Evolutionary conservation across 2,888 invertebrate species (phyloP), one percentile per base, ranked within the genome.

Genomic region (Frankliniella intonsa): DNA sequence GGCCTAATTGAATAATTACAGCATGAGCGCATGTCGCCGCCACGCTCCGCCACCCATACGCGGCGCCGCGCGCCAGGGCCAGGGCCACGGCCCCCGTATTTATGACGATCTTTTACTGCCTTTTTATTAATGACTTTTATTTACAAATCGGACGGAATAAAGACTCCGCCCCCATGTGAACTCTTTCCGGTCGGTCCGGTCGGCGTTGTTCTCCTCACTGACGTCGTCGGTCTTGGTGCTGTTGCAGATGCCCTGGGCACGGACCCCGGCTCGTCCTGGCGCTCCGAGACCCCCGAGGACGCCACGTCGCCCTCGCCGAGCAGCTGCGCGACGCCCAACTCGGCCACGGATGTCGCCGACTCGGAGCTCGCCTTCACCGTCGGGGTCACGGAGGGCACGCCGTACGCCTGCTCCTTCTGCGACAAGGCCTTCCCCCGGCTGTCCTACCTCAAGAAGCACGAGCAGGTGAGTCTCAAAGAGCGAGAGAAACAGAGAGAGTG

Each of bases 331-430:
- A 92, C 93, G 80, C 92, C 92, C 83, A 92, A 92, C 84, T 92
- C 92, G 8, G 90, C 91, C 62, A 92, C 92, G 87, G 92, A 91
- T 83, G 91, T 91, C 85, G 91, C 90, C 80, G 93, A 93, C 81
- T 84, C 85, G 50, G 88, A 91, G 84, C 90, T 92, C 80, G 90
- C 91, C 81, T 93, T 90, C 88, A 92, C 92, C 49, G 90, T 92
- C 85, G 93, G 92, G 80, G 91, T 92, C 84, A 92, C 92, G 27
- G 93, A 93, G 86, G 90, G 92, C 88, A 94, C 95, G 84, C 96
- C 96, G 84, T 95, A 96, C 90, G 93, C 94, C 87, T 97, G 96
- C 89, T 94, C 94, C 89, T 96, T 95, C 90, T 97, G 97, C 90
- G 95, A 96, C 87, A 94, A 95, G 88, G 95, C 96, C 85, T 97